A percentile compares a stretch with the other conserved stretches of the same genome.
These are phyloP conservation scores for Phrynocephalus versicolor DNA, from an alignment of 2,113 vertebrate species.

Conservation along the genomic window DNA sequence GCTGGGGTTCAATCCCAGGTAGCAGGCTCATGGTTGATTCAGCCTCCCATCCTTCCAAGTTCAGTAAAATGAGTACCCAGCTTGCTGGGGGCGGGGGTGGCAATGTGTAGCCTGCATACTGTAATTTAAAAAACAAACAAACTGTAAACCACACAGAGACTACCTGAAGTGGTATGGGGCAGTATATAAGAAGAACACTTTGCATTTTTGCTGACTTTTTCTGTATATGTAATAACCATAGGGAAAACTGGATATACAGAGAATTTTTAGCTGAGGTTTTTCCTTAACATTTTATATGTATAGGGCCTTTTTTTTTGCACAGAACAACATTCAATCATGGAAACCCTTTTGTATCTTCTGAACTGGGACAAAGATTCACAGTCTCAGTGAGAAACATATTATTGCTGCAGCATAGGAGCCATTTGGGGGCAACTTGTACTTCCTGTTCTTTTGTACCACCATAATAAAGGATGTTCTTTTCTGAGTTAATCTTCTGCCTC, in stretches of 20 bases:
- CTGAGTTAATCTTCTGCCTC: neutral
- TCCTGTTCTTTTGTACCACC: neutral
- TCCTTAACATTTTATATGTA: neutral
- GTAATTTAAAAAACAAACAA: too few relatives aligned
- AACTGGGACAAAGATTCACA: neutral
- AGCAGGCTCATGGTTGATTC: too few relatives aligned
- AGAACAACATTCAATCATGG: neutral
- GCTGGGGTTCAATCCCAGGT: too few relatives aligned
- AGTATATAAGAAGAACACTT: too few relatives aligned
- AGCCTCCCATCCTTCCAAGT: too few relatives aligned
- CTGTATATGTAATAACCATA: neutral
- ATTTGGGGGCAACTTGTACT: neutral
- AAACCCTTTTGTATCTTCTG: neutral
- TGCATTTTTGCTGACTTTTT: neutral
- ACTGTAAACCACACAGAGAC: too few relatives aligned
- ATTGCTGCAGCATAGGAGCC: neutral
- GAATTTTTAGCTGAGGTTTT: neutral
- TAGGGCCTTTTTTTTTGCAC: neutral
- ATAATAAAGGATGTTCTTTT: neutral
- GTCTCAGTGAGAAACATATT: neutral
- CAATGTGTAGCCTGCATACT: too few relatives aligned
- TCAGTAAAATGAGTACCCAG: too few relatives aligned
- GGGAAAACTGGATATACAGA: neutral
- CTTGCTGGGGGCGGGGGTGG: too few relatives aligned
- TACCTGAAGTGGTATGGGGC: too few relatives aligned